Evolutionary conservation across 2,113 vertebrate species (phyloP), one percentile per base, ranked within the genome.

Genomic region (Anoplopoma fimbria): DNA sequence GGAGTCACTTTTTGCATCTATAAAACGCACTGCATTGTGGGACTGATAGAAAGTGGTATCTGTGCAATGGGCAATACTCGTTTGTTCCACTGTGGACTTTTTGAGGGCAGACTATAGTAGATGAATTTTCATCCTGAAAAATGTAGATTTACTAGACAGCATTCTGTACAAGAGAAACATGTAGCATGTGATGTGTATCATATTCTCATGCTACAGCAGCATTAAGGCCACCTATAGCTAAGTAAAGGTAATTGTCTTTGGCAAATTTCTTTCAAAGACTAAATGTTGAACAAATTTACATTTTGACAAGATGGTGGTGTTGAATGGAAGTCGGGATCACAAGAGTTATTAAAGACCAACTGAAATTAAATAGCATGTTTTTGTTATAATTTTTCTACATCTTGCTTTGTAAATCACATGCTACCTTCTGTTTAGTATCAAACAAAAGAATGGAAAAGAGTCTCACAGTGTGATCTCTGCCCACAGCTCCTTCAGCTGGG

Each of bases 401-500:
- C 27, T 23, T 38, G 31, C 31, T 55, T 13, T 17, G 23, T 25
- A 10, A n/a, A 51, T 69, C 2, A 21, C 4, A 6, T 38, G 61
- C 38, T 63, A 14, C 21, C 6, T 4, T 61, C 15, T 31, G 27
- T 33, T 31, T 8, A 38, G 25, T 1, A 65, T 25, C 13, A 62
- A 58, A 29, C 2, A 75, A 29, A 76, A 38, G 1, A 78, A 42
- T 6, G 19, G n/a, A 31, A 12, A 69, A 10, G 45, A 65, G 21
- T 69, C 92, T 94, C 94, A 99, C 98, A 95, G 93, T 65, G 96
- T 94, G 88, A 99, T 96, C 67, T 99, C 97, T 88, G 95, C 93
- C 97, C 96, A 99, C 70, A 98, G 94, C 69, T 99, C 98, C 90
- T 99, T 97, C 89, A 99, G 94, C 91, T 97, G 97, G 77, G 86